Conservation (phyloP, 2,797 vertebrate genomes). For the Lithobates sylvaticus region DNA sequence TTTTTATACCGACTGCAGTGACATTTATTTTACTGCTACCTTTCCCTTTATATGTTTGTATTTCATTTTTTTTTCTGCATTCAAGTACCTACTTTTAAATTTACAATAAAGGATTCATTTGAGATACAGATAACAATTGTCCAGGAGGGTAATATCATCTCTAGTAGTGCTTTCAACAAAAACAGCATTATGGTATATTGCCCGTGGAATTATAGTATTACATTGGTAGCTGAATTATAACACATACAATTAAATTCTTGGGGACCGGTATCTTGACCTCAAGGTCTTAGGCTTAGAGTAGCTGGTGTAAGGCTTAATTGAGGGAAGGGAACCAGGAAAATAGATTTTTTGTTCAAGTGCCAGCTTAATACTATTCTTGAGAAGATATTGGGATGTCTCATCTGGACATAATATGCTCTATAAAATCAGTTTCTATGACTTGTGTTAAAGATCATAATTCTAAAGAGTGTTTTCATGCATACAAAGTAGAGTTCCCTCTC, state of each 20-base stretch:
- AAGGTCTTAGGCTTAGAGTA: neutral
- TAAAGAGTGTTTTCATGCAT: too few species aligned
- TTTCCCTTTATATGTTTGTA: too few species aligned
- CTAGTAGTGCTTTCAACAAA: too few species aligned
- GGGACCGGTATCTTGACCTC: neutral
- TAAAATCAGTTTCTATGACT: neutral
- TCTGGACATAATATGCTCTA: neutral
- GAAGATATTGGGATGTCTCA: neutral
- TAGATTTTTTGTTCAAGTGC: neutral
- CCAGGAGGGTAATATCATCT: too few species aligned
- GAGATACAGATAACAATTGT: too few species aligned
- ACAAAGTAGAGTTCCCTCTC: too few species aligned
- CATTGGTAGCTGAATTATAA: neutral
- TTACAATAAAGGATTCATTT: too few species aligned
- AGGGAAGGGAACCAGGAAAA: neutral
- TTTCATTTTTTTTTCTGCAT: too few species aligned
- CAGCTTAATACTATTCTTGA: neutral
- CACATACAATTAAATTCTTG: neutral
- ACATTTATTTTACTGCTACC: too few species aligned
- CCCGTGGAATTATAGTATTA: neutral
- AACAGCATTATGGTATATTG: too few species aligned
- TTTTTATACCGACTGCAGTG: too few species aligned
- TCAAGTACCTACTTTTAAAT: too few species aligned
- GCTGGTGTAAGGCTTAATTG: neutral
- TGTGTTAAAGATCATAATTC: neutral